Percentiles rank a stretch among this genome's conserved stretches.
phyloP scores from a whole-genome alignment of 2,113 vertebrate species.

The Halichoerus grypus region DNA sequence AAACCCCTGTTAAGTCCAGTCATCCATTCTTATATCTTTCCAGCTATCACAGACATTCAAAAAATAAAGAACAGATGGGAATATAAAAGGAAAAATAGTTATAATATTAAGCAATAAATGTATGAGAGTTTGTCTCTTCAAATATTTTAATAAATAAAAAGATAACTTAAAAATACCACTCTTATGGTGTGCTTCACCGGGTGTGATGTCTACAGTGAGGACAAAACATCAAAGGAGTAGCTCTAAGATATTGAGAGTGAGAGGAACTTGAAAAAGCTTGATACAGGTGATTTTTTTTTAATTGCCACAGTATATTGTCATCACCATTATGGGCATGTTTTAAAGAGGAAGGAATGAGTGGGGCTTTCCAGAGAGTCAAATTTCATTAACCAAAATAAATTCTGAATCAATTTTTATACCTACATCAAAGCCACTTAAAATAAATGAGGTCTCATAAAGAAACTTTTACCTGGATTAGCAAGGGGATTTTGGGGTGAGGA shows the following conservation, averaged over 20 bases:
- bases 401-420: not conserved
- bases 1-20: not conserved
- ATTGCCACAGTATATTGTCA: not conserved
- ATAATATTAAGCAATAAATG: not conserved
- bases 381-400: constrained; percentile 37
- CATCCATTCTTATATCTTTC: not conserved
- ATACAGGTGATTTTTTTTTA: not conserved
- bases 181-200: not conserved
- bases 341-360: not conserved
- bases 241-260: not conserved
- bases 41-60: not conserved
- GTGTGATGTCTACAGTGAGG: not conserved
- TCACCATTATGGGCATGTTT: not conserved
- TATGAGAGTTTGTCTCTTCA: not conserved
- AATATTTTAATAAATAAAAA: not conserved
- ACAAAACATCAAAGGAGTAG: not conserved
- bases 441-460: not conserved
- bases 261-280: not conserved
- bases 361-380: constrained; percentile 58
- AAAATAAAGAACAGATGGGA: not conserved
- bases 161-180: not conserved
- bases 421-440: constrained; percentile 64
- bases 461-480: not conserved
- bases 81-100: not conserved
- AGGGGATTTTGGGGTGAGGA: not conserved